These are phyloP conservation scores for Neosilurus mollespiculum DNA, from an alignment of 2,797 vertebrate genomes.

Conservation along the genomic window DNA sequence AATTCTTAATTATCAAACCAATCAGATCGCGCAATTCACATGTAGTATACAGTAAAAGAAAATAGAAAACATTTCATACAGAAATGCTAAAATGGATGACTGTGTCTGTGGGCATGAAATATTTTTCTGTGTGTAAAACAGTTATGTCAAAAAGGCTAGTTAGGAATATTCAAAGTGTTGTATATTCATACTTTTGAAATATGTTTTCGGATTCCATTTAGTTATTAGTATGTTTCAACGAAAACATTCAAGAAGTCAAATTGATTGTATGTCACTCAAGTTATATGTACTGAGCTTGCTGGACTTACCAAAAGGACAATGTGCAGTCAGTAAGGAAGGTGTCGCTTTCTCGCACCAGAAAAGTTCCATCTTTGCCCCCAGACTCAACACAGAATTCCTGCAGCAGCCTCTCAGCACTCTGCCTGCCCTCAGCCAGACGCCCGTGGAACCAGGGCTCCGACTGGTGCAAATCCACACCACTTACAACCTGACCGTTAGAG, in stretches of 20 bases:
- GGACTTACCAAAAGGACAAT: constrained; percentile 90
- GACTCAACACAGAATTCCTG: constrained; percentile 87
- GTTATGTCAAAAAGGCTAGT: not conserved
- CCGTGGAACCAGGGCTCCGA: constrained; percentile 92
- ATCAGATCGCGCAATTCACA: too few relatives aligned
- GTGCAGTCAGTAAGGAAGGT: constrained; percentile 81
- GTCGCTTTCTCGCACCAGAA: constrained; percentile 89
- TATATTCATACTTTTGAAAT: not conserved
- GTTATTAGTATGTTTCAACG: not conserved
- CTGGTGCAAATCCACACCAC: constrained; percentile 76
- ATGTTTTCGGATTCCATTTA: not conserved
- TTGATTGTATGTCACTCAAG: not conserved
- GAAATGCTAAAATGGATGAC: not conserved
- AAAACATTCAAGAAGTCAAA: not conserved
- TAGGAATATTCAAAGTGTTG: not conserved
- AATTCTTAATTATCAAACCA: too few relatives aligned
- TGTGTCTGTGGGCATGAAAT: not conserved
- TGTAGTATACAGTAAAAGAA: too few relatives aligned
- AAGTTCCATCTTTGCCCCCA: constrained; percentile 86
- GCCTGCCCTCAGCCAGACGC: constrained; percentile 80
- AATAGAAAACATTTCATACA: too few relatives aligned
- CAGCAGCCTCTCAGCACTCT: constrained; percentile 84
- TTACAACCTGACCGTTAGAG: constrained; percentile 35
- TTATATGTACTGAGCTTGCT: not conserved
- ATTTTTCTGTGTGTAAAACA: not conserved